Evolutionary conservation across 2,888 invertebrate species (phyloP), one percentile per base, ranked within the genome.

Genomic region (Ypsolopha sequella): DNA sequence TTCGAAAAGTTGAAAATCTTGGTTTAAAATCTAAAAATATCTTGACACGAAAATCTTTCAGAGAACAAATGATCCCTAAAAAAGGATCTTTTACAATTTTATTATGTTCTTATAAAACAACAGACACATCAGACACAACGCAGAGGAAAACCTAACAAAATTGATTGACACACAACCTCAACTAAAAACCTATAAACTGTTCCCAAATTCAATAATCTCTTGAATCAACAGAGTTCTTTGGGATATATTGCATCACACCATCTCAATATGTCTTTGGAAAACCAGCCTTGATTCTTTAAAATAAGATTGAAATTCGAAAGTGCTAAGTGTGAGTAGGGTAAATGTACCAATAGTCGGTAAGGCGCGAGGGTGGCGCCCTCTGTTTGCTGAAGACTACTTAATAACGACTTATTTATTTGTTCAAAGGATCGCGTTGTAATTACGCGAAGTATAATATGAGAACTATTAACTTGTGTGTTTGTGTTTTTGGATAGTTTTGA

Each of bases 401-500:
- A 76, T 76, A 74, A 73, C 69, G 76, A 73, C 71, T 74, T 76
- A 74, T 76, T 74, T 76, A 76, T 76, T 76, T 73, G 66, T 64
- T 69, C 70, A 70, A 72, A 65, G 70, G 74, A 70, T 75, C 66
- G 57, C 59, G 63, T 61, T 61, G 68, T 73, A 73, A 75, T 76
- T 76, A 76, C 70, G 68, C 63, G 65, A 60, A 60, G 60, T 63
- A 68, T 73, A 71, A 76, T 78, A 73, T 65, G 72, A 72, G 70
- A 65, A 73, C 74, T 77, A 76, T 79, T 76, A 73, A 69, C 67
- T 73, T 59, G 63, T 58, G 63, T 49, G 41, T 49, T 49, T 39
- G 35, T 6, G 33, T 39, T 49, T 41, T 7, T 14, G 33, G 39
- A 33, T 7, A 34, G 41, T 9, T 33, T 41, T 41, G 41, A 11